A percentile compares a stretch with the other conserved stretches of the same genome.
Evolutionary conservation across 2,888 invertebrate species (phyloP).

Genomic region (Bembecia ichneumoniformis): DNA sequence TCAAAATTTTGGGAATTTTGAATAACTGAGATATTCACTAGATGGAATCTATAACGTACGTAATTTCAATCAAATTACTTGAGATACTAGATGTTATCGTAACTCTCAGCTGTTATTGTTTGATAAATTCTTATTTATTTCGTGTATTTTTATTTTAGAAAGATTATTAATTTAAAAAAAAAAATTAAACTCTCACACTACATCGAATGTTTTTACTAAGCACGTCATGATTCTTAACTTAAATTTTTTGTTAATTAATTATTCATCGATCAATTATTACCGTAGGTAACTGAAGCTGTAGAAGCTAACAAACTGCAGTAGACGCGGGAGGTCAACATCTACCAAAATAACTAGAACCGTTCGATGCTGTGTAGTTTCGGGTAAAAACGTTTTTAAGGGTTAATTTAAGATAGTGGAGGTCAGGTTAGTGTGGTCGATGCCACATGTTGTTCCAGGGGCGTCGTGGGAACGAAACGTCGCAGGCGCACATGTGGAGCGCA

Average conservation of each 20-base stretch:
- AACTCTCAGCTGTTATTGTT: too few species aligned
- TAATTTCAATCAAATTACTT: too few species aligned
- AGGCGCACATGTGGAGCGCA: constrained; percentile 62
- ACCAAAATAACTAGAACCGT: constrained; percentile 33
- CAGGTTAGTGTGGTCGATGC: constrained; percentile 36
- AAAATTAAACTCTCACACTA: too few species aligned
- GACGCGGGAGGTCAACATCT: constrained; percentile 54
- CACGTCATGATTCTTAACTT: constrained; percentile 23
- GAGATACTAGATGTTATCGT: too few species aligned
- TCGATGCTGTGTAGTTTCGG: constrained; percentile 12
- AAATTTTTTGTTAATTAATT: constrained; percentile 59
- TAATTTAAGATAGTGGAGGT: constrained; percentile 21
- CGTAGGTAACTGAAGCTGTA: constrained; percentile 57
- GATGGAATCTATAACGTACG: too few species aligned
- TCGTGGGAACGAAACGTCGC: constrained; percentile 50
- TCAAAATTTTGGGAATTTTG: too few species aligned
- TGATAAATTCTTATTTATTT: too few species aligned
- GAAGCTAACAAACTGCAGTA: constrained; percentile 47
- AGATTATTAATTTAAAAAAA: too few species aligned
- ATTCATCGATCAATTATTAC: constrained; percentile 60
- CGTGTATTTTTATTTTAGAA: too few species aligned
- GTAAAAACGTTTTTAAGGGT: not conserved
- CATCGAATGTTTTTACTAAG: too few species aligned
- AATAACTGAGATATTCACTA: too few species aligned
- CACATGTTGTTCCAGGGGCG: constrained; percentile 49